Evolutionary conservation across 2,797 vertebrate genomes (phyloP), one percentile per base, ranked within the genome.

Genomic region (Spinibarbus caldwelli): DNA sequence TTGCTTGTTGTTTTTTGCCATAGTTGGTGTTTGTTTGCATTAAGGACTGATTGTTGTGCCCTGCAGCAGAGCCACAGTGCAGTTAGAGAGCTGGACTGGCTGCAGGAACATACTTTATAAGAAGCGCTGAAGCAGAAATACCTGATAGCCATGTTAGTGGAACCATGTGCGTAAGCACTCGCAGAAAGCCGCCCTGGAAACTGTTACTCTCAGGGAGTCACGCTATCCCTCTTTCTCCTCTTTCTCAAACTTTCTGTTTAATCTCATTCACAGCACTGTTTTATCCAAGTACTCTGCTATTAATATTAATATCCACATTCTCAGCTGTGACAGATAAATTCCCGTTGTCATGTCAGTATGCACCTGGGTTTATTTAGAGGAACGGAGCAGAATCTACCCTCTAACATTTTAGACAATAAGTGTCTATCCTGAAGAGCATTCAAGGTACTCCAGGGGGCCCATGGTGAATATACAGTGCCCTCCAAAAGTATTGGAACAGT

Each of bases 101-200:
- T 70, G 47, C 36, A 57, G 41, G 52, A 82, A 52, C 59, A 70
- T 43, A 38, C 70, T 83, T 83, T 43, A 68, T 49, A 81, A 82
- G 70, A 68, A 84, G 36, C 38, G 52, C 68, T 75, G 59, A 80
- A 41, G 66, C 75, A 73, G 57, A 78, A 86, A 78, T 83, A 83
- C 85, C 75, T 78, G 80, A 83, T 83, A 72, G 38, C 57, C 45
- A 52, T 12, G 75, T 66, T 86, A 71, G 66, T 79, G 54, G 66
- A 79, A 82, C 66, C 52, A 68, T 78, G 66, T 78, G 71, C 68
- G 14, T 68, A 70, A 86, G 80, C 67, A 71, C 47, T 76, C 71
- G 12, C n/a, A 75, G 23, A 76, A 49, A 31, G 17, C 62, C 72
- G 62, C 34, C 62, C 71, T 84, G 66, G 78, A 84, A 81, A 77